A percentile compares a stretch with the other conserved stretches of the same genome.
Evolutionary conservation across 2,113 vertebrate genomes (phyloP).

Genomic region (Recurvirostra avosetta): DNA sequence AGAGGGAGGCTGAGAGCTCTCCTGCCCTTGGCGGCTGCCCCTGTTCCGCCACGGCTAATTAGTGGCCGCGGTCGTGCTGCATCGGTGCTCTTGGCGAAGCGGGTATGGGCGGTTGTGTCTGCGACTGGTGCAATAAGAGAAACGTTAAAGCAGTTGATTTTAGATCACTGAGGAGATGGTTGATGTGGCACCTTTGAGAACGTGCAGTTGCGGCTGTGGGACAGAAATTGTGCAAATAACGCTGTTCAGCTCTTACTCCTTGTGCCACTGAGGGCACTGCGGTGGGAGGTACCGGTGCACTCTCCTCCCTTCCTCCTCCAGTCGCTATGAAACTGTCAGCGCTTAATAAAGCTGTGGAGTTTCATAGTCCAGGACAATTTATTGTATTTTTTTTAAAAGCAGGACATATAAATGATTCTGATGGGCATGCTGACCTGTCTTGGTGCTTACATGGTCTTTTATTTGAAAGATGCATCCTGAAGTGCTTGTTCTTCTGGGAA

Average conservation of each 20-base stretch:
- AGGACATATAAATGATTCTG: not conserved
- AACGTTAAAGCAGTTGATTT: not conserved
- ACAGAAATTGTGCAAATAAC: not conserved
- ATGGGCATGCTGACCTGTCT: not conserved
- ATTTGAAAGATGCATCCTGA: not conserved
- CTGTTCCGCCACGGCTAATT: accelerated
- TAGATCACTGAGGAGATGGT: not conserved
- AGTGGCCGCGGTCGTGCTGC: accelerated
- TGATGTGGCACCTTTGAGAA: not conserved
- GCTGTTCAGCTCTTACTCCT: not conserved
- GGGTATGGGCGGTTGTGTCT: accelerated
- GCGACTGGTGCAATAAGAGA: not conserved
- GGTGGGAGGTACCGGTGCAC: not conserved
- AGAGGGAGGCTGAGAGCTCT: not conserved
- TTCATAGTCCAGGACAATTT: not conserved
- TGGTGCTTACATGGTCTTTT: not conserved
- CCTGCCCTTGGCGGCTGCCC: not conserved
- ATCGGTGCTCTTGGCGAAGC: accelerated
- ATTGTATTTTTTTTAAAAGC: not conserved
- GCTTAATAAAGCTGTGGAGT: not conserved
- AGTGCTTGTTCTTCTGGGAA: not conserved
- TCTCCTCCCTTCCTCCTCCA: not conserved
- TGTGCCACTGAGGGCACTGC: too few species aligned
- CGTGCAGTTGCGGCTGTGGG: not conserved
- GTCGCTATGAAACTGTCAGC: not conserved